These are phyloP conservation scores for Pseudopipra pipra DNA, from an alignment of 2,113 vertebrate genomes.

Conservation along the genomic window DNA sequence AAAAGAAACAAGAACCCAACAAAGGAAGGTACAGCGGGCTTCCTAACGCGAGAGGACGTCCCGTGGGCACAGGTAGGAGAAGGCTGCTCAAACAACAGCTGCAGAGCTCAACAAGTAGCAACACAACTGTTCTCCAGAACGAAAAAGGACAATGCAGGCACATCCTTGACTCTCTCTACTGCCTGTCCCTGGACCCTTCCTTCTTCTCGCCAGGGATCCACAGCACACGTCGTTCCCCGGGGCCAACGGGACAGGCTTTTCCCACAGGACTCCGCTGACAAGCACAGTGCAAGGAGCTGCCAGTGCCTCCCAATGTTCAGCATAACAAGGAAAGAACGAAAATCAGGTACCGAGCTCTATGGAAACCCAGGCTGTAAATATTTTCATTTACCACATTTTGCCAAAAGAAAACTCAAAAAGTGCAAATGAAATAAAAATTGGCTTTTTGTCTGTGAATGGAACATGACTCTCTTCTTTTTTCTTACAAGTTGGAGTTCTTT, in stretches of 20 bases:
- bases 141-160: accelerated
- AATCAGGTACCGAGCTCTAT: constrained; percentile 12
- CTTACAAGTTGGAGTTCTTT: neutral
- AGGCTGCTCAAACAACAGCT: neutral
- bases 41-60: neutral
- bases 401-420: constrained; percentile 64
- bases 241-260: neutral
- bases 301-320: neutral
- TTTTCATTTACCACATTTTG: constrained; percentile 46
- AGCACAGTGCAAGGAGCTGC: neutral
- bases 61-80: accelerated
- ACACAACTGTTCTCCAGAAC: neutral
- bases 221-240: accelerated
- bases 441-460: constrained; percentile 31
- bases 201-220: neutral
- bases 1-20: neutral
- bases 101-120: neutral
- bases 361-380: constrained; percentile 33
- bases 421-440: constrained; percentile 51
- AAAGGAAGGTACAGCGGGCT: neutral
- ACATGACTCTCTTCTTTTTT: neutral
- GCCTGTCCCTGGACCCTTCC: neutral
- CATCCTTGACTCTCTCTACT: neutral
- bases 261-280: neutral
- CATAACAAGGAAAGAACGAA: neutral